These are phyloP conservation scores for Tragelaphus eurycerus DNA, from an alignment of 2,797 vertebrate species.

Conservation along the genomic window DNA sequence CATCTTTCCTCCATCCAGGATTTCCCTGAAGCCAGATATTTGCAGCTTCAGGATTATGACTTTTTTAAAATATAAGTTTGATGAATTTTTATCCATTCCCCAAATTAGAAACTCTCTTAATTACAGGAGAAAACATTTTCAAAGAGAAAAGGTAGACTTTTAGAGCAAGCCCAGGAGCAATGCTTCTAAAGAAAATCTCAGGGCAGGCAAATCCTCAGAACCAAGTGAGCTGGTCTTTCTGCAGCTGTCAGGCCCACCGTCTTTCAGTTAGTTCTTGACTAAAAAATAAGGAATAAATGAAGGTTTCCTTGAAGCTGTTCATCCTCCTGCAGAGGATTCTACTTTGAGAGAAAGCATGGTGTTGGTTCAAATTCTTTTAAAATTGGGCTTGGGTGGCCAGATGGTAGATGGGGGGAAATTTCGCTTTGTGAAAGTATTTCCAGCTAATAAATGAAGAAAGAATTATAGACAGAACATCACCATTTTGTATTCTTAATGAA, in stretches of 20 bases:
- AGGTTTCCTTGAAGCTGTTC: conserved; percentile 28
- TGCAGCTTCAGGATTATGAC: conserved; percentile 37
- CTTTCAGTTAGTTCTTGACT: conserved; percentile 35
- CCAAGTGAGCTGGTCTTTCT: neutral
- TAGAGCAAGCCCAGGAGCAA: neutral
- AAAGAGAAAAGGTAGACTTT: conserved; percentile 47
- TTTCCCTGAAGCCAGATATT: conserved; percentile 54
- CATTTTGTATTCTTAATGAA: neutral
- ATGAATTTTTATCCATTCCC: conserved; percentile 63
- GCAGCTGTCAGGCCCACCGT: neutral
- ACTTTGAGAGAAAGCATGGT: neutral
- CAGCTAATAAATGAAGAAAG: neutral
- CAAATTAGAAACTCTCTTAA: conserved; percentile 68
- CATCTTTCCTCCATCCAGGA: conserved; percentile 34
- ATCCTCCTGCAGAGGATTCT: neutral
- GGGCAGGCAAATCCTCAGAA: neutral
- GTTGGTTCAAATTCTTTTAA: conserved; percentile 27
- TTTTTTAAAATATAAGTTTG: conserved; percentile 65
- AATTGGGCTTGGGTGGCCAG: neutral
- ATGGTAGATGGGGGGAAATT: neutral
- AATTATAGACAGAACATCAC: neutral
- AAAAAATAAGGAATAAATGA: conserved; percentile 44
- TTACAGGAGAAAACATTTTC: conserved; percentile 65
- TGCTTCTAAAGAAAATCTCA: conserved; percentile 46
- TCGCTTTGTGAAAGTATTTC: neutral